phyloP scores from a whole-genome alignment of 2,797 vertebrate species.

The Catamblyrhynchus diadema region DNA sequence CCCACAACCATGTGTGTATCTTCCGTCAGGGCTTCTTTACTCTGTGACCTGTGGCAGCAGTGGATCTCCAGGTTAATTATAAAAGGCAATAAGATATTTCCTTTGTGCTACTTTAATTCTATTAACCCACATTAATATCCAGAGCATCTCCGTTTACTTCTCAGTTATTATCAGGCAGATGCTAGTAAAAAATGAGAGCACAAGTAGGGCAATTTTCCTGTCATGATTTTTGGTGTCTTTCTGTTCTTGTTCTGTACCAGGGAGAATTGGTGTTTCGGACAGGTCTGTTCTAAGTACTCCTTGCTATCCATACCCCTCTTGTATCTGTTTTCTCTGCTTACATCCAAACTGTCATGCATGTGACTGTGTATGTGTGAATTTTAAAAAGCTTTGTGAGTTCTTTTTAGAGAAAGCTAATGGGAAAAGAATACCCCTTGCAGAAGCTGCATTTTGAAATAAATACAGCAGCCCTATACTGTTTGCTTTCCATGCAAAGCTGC shows the following conservation, averaged over 20 bases:
- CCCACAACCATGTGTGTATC: neutral
- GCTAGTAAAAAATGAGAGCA: neutral
- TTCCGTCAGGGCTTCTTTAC: neutral
- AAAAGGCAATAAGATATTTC: neutral
- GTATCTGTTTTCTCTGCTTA: neutral
- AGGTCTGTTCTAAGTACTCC: neutral
- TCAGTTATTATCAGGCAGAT: neutral
- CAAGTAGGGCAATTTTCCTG: slow-evolving; percentile 33
- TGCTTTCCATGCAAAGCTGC: neutral
- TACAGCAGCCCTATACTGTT: neutral
- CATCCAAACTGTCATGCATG: neutral
- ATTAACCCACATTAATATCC: slow-evolving; percentile 57
- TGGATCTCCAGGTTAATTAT: slow-evolving; percentile 16
- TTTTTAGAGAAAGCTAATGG: neutral
- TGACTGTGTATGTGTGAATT: neutral
- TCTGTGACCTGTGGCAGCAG: neutral
- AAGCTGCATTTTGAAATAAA: neutral
- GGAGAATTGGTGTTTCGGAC: neutral
- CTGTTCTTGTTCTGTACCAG: neutral
- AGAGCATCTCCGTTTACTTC: neutral
- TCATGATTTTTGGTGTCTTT: neutral
- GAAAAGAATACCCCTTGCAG: neutral
- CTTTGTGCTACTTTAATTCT: slow-evolving; percentile 48
- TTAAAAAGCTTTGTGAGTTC: neutral
- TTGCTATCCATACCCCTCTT: neutral